Conservation (phyloP, 64 coral and sea anemone genomes). For the Montipora cactus region DNA sequence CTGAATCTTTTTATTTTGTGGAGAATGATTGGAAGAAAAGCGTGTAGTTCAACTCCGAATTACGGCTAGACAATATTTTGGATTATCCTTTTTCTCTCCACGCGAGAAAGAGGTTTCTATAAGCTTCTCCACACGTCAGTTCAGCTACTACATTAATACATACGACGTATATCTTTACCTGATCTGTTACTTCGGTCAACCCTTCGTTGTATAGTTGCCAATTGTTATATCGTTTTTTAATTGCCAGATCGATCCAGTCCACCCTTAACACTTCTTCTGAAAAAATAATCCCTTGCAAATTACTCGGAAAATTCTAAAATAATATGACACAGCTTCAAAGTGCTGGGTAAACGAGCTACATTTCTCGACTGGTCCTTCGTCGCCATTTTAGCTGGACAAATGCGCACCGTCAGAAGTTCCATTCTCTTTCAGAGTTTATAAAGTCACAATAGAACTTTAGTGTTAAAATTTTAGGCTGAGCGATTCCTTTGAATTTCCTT, state of each 20-base stretch:
- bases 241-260: conserved; percentile 5
- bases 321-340: neutral
- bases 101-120: neutral
- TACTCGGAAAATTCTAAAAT: neutral
- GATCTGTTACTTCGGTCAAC: neutral
- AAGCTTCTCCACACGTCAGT: neutral
- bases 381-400: conserved; percentile 39
- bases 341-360: neutral
- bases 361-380: neutral
- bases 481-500: conserved; percentile 93
- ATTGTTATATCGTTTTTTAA: conserved; percentile 32
- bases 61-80: neutral
- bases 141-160: no score
- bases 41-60: neutral
- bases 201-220: neutral
- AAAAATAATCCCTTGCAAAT: neutral
- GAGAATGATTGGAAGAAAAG: neutral
- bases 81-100: neutral
- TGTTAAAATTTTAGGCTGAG: conserved; percentile 84
- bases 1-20: neutral
- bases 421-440: conserved; percentile 60
- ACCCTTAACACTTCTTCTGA: neutral
- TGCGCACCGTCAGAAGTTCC: conserved; percentile 29
- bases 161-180: neutral
- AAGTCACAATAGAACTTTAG: conserved; percentile 75